A percentile compares a stretch with the other conserved stretches of the same genome.
Evolutionary conservation across 1,140 invertebrate genomes (phyloP).

Genomic region (Drosophila pandora): DNA sequence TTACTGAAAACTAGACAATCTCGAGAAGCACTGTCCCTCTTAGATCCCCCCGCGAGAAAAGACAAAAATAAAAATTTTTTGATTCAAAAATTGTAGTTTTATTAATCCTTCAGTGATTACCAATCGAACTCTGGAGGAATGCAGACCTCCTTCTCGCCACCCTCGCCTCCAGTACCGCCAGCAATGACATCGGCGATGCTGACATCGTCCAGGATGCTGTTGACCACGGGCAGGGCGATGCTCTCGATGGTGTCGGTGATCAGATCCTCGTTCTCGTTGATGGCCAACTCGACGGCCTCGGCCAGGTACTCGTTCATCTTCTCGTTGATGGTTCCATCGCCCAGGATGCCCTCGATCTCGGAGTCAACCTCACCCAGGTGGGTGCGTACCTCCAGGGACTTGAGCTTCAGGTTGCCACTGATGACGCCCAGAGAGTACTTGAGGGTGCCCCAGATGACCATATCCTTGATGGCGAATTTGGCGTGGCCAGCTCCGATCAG

Average conservation of each 20-base stretch:
- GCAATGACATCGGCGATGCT: constrained; percentile 62
- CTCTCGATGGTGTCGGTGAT: constrained; percentile 73
- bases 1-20: background rate
- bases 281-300: constrained; percentile 63
- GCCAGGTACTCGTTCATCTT: constrained; percentile 74
- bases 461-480: constrained; percentile 75
- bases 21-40: background rate
- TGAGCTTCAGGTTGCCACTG: constrained; percentile 70
- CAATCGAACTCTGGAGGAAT: constrained; percentile 75
- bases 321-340: constrained; percentile 67
- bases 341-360: constrained; percentile 77
- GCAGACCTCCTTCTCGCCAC: constrained; percentile 73
- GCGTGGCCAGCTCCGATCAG: constrained; percentile 71
- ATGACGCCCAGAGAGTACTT: constrained; percentile 74
- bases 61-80: constrained; percentile 16
- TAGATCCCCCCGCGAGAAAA: background rate
- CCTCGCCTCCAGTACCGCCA: constrained; percentile 54
- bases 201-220: constrained; percentile 60
- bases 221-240: constrained; percentile 70
- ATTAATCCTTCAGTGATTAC: constrained; percentile 44
- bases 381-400: constrained; percentile 70
- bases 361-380: constrained; percentile 77
- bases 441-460: constrained; percentile 68
- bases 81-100: constrained; percentile 46
- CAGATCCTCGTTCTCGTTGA: constrained; percentile 79